Conservation (phyloP, 2,888 invertebrate genomes). For the Chalcis sispes region DNA sequence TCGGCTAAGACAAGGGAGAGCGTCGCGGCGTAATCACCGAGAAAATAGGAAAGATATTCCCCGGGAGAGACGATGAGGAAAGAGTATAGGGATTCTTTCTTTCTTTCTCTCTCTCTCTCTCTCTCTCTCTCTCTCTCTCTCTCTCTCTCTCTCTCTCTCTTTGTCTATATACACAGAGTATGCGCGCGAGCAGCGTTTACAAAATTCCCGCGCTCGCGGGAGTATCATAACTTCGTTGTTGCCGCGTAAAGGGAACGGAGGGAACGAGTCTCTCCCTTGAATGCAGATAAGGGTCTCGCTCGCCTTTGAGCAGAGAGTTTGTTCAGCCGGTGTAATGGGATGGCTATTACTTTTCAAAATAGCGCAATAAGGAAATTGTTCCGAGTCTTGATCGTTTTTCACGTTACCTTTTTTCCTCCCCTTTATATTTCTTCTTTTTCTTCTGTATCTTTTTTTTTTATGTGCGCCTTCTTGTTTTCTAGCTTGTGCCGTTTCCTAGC, state of each 20-base stretch:
- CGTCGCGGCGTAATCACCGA: slow-evolving; percentile 57
- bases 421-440: not conserved
- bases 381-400: slow-evolving; percentile 46
- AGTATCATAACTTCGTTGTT: slow-evolving; percentile 56
- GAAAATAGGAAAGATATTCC: slow-evolving; percentile 58
- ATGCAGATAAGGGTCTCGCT: slow-evolving; percentile 53
- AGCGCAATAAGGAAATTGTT: slow-evolving; percentile 57
- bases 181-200: slow-evolving; percentile 38
- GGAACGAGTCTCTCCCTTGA: slow-evolving; percentile 43
- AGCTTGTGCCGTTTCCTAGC: not conserved
- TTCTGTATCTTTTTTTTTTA: not conserved
- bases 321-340: slow-evolving; percentile 56
- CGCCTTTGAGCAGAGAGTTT: slow-evolving; percentile 53
- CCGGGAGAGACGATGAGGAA: slow-evolving; percentile 50
- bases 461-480: not conserved
- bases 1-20: slow-evolving; percentile 56
- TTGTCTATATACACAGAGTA: slow-evolving; percentile 13
- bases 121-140: not conserved
- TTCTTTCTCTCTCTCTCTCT: not conserved
- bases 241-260: slow-evolving; percentile 50
- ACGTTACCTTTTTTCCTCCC: slow-evolving; percentile 10
- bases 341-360: slow-evolving; percentile 57
- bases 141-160: not conserved
- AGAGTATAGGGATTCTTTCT: slow-evolving; percentile 39
- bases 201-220: slow-evolving; percentile 55